phyloP scores from a whole-genome alignment of 2,888 invertebrate genomes.

The Mimachlamys varia region DNA sequence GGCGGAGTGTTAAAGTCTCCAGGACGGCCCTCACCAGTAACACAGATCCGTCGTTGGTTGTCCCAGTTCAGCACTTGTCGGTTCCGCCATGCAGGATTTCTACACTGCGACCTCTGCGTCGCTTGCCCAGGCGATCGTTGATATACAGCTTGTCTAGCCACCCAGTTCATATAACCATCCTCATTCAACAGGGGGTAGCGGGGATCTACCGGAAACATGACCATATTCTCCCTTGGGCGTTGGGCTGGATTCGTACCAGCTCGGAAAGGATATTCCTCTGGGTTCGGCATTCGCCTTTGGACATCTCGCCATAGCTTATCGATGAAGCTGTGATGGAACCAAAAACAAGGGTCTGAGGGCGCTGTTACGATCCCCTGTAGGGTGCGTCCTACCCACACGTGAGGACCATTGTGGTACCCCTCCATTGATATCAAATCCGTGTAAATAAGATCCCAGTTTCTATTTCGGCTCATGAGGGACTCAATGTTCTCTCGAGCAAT shows the following conservation, averaged over 20 bases:
- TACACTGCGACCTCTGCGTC: background rate
- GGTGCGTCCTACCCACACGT: background rate
- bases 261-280: background rate
- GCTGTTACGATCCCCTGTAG: background rate
- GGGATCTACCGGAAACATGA: background rate
- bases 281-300: background rate
- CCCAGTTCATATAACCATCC: background rate
- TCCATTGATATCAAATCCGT: background rate
- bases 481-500: background rate
- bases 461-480: background rate
- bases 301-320: background rate
- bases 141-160: background rate
- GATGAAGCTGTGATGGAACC: conserved; percentile 14
- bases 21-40: background rate
- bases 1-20: background rate
- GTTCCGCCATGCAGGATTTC: background rate
- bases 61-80: background rate
- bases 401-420: background rate
- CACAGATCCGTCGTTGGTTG: background rate
- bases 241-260: background rate
- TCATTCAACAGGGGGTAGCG: background rate
- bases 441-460: background rate
- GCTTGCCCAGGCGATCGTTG: background rate
- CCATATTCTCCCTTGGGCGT: background rate
- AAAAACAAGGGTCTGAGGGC: background rate